Base-by-base conservation (phyloP, 1,140 invertebrate species). In the Diachasmimorpha longicaudata region DNA sequence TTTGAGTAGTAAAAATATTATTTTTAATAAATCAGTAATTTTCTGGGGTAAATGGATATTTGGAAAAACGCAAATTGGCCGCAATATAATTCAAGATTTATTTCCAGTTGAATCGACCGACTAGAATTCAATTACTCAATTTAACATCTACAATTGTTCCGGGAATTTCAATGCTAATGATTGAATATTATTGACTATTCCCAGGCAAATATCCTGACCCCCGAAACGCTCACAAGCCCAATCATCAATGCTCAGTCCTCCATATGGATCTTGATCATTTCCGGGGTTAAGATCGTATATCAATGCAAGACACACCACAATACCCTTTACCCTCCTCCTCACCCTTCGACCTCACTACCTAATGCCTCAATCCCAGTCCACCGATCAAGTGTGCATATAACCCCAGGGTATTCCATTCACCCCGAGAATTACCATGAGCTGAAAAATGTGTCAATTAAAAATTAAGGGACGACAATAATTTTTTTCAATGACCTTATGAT, bases 231-330 rank as follows among this genome's bases (percentile, higher is more conserved):
- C 48, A 21, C 39, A 23, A 69, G 0, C 21, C 69, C 69, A 25
- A 68, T 25, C 66, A 68, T 68, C 66, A 11, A 14, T 14, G 66
- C 23, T 68, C 6, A 0, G 66, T 25, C 66, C 23, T 68, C 23
- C 14, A 36, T n/a, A 31, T 68, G 66, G 37, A 68, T 68, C 23
- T 68, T 36, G 37, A 37, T 37, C 66, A n/a, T 68, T 71, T 68
- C 31, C 66, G 37, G 66, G 21, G n/a, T 68, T 36, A 68, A 68
- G 66, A 68, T 37, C 66, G 58, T 78, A 79, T 79, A 84, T 83
- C 80, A 79, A 85, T 82, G 83, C 78, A 74, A 76, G 16, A 19
- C 66, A 36, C 23, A 23, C 79, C 77, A 84, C 79, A 83, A 82
- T 81, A 70, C 77, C 72, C 77, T 73, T 74, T 81, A 1, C 39